Percentiles rank a stretch among this genome's conserved stretches.
Evolutionary conservation across 2,888 invertebrate genomes (phyloP).

Genomic region (Lepas anatifera): DNA sequence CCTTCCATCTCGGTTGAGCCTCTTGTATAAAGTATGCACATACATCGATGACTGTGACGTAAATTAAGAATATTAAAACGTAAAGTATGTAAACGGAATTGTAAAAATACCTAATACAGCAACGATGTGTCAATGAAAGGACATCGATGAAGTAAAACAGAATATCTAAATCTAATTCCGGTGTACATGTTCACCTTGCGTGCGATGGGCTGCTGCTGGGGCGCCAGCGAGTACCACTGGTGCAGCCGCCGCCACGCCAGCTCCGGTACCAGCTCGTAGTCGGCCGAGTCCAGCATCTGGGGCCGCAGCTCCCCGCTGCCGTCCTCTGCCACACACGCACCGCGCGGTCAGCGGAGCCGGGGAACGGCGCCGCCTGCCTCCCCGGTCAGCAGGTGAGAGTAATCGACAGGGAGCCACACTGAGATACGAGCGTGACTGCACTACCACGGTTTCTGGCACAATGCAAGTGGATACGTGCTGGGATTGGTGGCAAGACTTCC

Average conservation of each 20-base stretch:
- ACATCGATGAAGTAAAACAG: too few relatives aligned
- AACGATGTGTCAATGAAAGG: too few relatives aligned
- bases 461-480: not conserved
- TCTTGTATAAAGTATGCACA: too few relatives aligned
- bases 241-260: constrained; percentile 38
- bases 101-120: too few relatives aligned
- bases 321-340: constrained; percentile 25
- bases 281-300: constrained; percentile 37
- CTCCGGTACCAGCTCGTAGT: constrained; percentile 38
- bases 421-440: not conserved
- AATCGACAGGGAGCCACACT: not conserved
- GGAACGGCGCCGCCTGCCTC: not conserved
- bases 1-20: too few relatives aligned
- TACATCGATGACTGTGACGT: too few relatives aligned
- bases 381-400: too few relatives aligned
- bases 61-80: too few relatives aligned
- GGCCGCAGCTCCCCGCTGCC: constrained; percentile 31
- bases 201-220: constrained; percentile 33
- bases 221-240: constrained; percentile 31
- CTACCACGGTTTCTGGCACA: not conserved
- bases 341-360: not conserved
- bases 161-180: too few relatives aligned
- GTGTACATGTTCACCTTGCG: constrained; percentile 32
- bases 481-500: not conserved
- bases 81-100: too few relatives aligned